These are phyloP conservation scores for Myotis daubentonii DNA, from an alignment of 2,797 vertebrate species.

Conservation along the genomic window DNA sequence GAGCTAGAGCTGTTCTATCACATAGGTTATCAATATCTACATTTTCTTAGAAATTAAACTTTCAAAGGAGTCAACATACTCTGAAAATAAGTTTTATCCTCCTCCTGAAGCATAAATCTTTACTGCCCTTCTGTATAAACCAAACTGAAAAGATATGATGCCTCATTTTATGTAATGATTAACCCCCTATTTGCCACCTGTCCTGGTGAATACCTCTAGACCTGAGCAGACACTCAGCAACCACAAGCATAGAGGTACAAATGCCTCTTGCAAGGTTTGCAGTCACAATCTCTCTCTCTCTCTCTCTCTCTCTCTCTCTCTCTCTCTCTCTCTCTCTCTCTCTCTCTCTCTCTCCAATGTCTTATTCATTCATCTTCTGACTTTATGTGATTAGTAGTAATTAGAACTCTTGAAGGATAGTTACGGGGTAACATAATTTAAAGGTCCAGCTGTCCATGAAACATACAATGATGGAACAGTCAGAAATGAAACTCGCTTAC, in stretches of 20 bases:
- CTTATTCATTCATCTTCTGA: not conserved
- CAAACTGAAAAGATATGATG: conserved; percentile 73
- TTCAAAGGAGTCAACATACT: conserved; percentile 29
- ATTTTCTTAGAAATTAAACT: conserved; percentile 15
- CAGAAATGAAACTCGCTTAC: conserved; percentile 50
- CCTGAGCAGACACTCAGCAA: not conserved
- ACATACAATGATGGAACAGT: not conserved
- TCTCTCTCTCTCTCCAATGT: not conserved
- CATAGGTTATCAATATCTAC: not conserved
- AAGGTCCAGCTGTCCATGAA: not conserved
- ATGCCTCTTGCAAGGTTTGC: not conserved
- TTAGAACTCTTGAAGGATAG: no score
- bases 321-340: not conserved
- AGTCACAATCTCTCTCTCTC: not conserved
- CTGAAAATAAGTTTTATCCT: conserved; percentile 57
- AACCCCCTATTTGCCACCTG: conserved; percentile 76
- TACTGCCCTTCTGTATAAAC: conserved; percentile 66
- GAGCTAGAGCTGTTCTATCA: not conserved
- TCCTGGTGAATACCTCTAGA: conserved; percentile 50
- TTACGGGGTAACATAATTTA: not conserved
- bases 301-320: not conserved
- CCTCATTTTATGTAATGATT: conserved; percentile 73
- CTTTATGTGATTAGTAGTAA: not conserved
- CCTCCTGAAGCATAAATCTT: conserved; percentile 69
- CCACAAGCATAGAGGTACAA: conserved; percentile 15